These are phyloP conservation scores for Zophobas morio DNA, from an alignment of 1,140 invertebrate genomes.

Conservation along the genomic window DNA sequence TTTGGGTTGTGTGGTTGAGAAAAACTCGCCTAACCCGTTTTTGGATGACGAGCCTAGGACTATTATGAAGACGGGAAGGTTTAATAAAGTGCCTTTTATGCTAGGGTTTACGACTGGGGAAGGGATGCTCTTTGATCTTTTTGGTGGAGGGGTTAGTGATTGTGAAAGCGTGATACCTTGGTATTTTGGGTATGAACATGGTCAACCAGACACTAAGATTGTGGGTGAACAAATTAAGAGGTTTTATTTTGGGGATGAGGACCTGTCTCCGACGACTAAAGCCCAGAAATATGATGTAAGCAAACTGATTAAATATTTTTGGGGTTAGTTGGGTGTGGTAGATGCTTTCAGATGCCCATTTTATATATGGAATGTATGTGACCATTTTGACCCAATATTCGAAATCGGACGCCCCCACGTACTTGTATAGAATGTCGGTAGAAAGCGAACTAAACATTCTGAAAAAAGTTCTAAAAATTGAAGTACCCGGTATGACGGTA, in stretches of 20 bases:
- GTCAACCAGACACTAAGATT: not conserved
- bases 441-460: not conserved
- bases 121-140: not conserved
- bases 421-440: not conserved
- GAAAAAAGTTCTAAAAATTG: not conserved
- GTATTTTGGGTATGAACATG: conserved; percentile 29
- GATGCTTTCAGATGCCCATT: not conserved
- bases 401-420: not conserved
- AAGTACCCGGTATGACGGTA: not conserved
- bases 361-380: not conserved
- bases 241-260: conserved; percentile 11
- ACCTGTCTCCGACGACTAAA: conserved; percentile 21
- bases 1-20: not conserved
- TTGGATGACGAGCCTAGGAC: not conserved
- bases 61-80: not conserved
- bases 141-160: not conserved
- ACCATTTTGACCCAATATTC: not conserved
- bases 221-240: conserved; percentile 9
- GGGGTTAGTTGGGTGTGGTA: not conserved
- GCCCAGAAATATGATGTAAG: not conserved
- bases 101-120: not conserved
- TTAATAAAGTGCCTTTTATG: not conserved
- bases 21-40: not conserved
- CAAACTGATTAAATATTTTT: not conserved
- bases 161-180: conserved; percentile 3